A percentile compares a stretch with the other conserved stretches of the same genome.
Conservation (phyloP, 2,113 vertebrate genomes). For the Platysternon megacephalum region DNA sequence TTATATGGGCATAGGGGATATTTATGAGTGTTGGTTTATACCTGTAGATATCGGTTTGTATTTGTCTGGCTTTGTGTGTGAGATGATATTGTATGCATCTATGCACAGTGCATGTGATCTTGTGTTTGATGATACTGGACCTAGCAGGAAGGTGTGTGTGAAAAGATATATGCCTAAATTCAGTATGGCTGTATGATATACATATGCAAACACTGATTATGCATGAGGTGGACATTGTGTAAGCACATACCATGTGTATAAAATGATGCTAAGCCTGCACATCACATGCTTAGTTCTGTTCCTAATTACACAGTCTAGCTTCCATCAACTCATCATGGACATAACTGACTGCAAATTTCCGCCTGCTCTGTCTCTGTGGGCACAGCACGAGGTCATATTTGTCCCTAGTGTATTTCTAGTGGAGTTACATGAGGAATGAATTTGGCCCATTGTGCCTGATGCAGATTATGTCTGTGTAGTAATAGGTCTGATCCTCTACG, state of each 20-base stretch:
- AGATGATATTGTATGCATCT: neutral
- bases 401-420: neutral
- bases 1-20: neutral
- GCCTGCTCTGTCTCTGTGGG: conserved; percentile 19
- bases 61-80: neutral
- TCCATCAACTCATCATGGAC: conserved; percentile 54
- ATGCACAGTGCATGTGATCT: neutral
- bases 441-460: conserved; percentile 40
- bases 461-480: conserved; percentile 16
- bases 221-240: neutral
- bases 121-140: neutral
- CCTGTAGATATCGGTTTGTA: neutral
- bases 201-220: neutral
- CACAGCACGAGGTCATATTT: conserved; percentile 49
- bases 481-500: conserved; percentile 31
- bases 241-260: conserved; percentile 1
- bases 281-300: conserved; percentile 49
- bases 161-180: neutral
- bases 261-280: conserved; percentile 47
- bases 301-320: conserved; percentile 54
- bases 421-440: neutral
- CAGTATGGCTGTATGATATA: conserved; percentile 18
- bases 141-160: neutral
- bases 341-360: conserved; percentile 64
- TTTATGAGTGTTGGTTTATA: neutral